These are phyloP conservation scores for Psammodynastes pulverulentus DNA, from an alignment of 2,113 vertebrate species.

Conservation along the genomic window DNA sequence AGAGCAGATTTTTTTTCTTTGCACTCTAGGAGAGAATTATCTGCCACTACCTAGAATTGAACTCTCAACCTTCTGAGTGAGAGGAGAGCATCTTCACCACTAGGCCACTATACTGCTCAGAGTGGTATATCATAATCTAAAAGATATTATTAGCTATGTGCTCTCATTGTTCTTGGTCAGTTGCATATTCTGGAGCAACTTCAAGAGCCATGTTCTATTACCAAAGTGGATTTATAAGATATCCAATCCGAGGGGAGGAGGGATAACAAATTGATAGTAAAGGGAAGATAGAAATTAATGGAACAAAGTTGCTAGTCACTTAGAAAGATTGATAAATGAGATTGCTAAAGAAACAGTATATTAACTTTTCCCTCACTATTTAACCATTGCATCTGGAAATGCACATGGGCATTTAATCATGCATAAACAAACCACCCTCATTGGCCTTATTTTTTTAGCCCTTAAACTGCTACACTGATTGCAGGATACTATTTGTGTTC, in stretches of 20 bases:
- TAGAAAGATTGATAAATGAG: neutral
- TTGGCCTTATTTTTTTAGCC: neutral
- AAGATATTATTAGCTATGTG: neutral
- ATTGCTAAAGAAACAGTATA: neutral
- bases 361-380: neutral
- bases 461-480: neutral
- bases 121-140: neutral
- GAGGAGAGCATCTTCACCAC: too few relatives aligned
- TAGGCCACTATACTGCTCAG: neutral
- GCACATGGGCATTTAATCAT: neutral
- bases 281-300: neutral
- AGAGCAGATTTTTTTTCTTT: neutral
- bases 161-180: neutral
- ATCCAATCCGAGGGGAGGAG: neutral
- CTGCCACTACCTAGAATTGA: too few relatives aligned
- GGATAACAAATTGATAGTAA: neutral
- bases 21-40: neutral
- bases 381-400: neutral
- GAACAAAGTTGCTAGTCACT: neutral
- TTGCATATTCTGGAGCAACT: neutral
- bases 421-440: neutral
- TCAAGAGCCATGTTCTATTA: neutral
- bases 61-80: too few relatives aligned
- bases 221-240: neutral
- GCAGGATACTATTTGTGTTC: neutral